A percentile compares a stretch with the other conserved stretches of the same genome.
These are phyloP conservation scores for Tragelaphus scriptus DNA, from an alignment of 2,113 vertebrate species.

Conservation along the genomic window DNA sequence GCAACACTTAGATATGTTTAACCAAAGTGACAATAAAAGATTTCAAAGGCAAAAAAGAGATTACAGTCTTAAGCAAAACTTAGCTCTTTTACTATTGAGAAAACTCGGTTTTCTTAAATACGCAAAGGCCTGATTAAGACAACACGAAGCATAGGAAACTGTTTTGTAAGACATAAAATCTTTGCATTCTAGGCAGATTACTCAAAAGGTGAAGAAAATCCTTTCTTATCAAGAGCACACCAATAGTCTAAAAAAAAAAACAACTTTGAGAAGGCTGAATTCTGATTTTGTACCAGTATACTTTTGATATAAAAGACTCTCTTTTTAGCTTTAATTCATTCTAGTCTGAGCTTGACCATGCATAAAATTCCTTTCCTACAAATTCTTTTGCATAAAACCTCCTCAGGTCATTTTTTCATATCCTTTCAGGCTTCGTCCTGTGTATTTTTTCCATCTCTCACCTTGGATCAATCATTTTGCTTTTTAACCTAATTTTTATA, in stretches of 20 bases:
- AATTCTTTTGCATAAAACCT: neutral
- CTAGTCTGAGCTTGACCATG: neutral
- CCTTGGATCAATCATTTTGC: neutral
- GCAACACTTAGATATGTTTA: neutral
- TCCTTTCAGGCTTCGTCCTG: neutral
- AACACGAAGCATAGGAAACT: neutral
- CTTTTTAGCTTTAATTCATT: neutral
- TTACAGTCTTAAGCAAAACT: neutral
- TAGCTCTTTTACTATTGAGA: neutral
- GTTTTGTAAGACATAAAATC: neutral
- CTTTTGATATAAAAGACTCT: neutral
- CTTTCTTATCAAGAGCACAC: neutral
- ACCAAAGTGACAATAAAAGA: neutral
- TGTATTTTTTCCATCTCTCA: neutral
- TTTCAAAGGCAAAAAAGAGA: neutral
- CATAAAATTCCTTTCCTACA: neutral
- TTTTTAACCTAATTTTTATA: neutral
- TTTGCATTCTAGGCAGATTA: neutral
- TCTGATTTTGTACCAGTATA: neutral
- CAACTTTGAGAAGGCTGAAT: neutral
- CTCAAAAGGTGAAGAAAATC: neutral
- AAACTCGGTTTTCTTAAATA: neutral
- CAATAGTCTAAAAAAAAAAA: neutral
- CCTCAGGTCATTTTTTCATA: neutral
- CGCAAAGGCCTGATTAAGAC: neutral